Percentiles rank a stretch among this genome's conserved stretches.
These are phyloP conservation scores for Hoplias malabaricus DNA, from an alignment of 2,113 vertebrate genomes.

Conservation along the genomic window DNA sequence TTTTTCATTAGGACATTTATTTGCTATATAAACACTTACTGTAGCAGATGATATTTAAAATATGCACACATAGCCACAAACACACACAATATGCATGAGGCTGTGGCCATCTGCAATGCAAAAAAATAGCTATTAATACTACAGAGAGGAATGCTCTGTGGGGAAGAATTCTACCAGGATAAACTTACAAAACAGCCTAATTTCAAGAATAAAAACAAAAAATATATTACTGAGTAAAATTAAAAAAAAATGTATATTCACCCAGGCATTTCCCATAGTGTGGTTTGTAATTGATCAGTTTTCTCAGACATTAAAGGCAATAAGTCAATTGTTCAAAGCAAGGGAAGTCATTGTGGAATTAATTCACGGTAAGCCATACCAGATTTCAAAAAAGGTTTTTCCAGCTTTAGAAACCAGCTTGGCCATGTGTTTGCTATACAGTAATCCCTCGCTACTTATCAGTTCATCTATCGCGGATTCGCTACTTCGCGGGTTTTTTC, in stretches of 20 bases:
- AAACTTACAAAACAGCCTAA: background rate
- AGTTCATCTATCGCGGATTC: too few relatives aligned
- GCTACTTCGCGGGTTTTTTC: too few relatives aligned
- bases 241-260: background rate
- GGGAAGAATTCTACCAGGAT: background rate
- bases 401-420: background rate
- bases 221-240: background rate
- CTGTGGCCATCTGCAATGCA: slow-evolving; percentile 30
- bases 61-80: background rate
- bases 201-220: background rate
- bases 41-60: background rate
- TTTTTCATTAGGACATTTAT: background rate
- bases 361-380: background rate
- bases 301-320: background rate
- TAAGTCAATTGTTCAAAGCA: background rate
- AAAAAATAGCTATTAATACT: slow-evolving; percentile 37
- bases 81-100: slow-evolving; percentile 38
- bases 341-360: background rate
- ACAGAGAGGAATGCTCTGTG: background rate
- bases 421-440: background rate
- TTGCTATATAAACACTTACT: slow-evolving; percentile 13
- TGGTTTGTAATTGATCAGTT: background rate
- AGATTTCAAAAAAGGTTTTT: background rate
- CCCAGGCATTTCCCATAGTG: background rate
- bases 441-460: too few relatives aligned